Percentiles rank a stretch among this genome's conserved stretches.
Conservation (phyloP, 1,140 invertebrate genomes). For the Macrobrachium rosenbergii region DNA sequence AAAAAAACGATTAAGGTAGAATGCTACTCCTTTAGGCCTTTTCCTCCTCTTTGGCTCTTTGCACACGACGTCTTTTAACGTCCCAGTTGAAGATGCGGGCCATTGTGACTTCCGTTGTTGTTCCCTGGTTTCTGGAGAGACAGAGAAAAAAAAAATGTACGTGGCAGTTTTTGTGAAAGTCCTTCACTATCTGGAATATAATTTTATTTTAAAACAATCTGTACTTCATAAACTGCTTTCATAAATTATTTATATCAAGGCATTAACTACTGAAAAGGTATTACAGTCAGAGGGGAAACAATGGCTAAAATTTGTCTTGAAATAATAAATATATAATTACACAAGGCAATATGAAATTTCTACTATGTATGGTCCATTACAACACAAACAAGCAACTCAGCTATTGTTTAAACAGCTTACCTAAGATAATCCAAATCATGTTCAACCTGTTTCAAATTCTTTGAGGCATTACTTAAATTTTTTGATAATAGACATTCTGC, state of each 20-base stretch:
- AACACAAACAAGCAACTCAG: no score
- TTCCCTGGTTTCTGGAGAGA: slow-evolving; percentile 95
- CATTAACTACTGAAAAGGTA: no score
- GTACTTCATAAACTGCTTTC: no score
- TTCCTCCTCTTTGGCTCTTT: slow-evolving; percentile 68
- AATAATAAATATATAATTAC: no score
- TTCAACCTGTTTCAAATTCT: slow-evolving; percentile 86
- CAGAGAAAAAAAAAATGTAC: slow-evolving; percentile 76
- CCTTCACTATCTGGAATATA: background rate
- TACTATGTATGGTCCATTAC: no score
- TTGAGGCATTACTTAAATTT: slow-evolving; percentile 89
- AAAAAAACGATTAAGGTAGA: no score
- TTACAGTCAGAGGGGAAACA: no score
- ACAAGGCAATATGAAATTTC: no score
- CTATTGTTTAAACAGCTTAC: slow-evolving; percentile 20
- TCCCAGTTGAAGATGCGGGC: slow-evolving; percentile 97
- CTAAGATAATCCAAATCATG: slow-evolving; percentile 92
- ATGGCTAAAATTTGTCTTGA: no score
- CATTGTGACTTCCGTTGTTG: slow-evolving; percentile 99
- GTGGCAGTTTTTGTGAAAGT: background rate
- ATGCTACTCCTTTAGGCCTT: background rate
- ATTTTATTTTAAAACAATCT: background rate
- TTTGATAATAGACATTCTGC: slow-evolving; percentile 88
- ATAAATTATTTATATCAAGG: background rate
- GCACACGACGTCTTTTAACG: slow-evolving; percentile 86